A percentile compares a stretch with the other conserved stretches of the same genome.
These are phyloP conservation scores for Ciconia maguari DNA, from an alignment of 2,113 vertebrate species.

Conservation along the genomic window DNA sequence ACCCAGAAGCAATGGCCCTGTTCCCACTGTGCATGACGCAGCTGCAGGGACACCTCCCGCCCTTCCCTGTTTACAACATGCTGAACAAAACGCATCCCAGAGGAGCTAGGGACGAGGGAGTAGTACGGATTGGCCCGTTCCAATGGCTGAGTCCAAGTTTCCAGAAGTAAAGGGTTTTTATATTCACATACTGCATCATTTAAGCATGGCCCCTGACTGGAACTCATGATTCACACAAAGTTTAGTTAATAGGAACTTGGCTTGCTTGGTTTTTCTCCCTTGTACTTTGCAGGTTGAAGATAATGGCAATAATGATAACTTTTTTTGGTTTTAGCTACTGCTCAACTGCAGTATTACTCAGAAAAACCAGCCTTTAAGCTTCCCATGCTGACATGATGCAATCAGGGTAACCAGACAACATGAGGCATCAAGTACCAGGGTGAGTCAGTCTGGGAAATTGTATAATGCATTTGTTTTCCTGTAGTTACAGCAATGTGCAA, in stretches of 20 bases:
- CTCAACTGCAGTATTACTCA: slow-evolving; percentile 13
- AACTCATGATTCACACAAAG: slow-evolving; percentile 54
- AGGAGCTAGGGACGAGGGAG: slow-evolving; percentile 15
- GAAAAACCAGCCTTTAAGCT: slow-evolving; percentile 45
- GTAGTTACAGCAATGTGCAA: slow-evolving; percentile 58
- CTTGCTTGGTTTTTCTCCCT: background rate
- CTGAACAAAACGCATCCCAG: background rate
- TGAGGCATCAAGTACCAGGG: slow-evolving; percentile 43
- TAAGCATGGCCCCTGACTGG: slow-evolving; percentile 20
- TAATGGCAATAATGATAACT: background rate
- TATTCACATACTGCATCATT: slow-evolving; percentile 21
- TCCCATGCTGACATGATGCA: slow-evolving; percentile 47
- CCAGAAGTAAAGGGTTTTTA: slow-evolving; percentile 44
- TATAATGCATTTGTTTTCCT: slow-evolving; percentile 54
- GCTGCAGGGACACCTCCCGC: background rate
- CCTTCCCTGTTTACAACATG: slow-evolving; percentile 25
- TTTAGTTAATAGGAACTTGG: background rate
- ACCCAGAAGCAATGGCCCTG: background rate
- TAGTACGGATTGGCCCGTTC: background rate
- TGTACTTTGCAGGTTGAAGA: slow-evolving; percentile 13
- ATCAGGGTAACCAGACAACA: slow-evolving; percentile 54
- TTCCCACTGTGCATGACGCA: background rate
- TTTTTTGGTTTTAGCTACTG: background rate
- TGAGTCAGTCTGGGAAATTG: slow-evolving; percentile 68
- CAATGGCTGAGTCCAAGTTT: slow-evolving; percentile 58